Percentiles rank a stretch among this genome's conserved stretches.
phyloP scores from a whole-genome alignment of 2,797 vertebrate genomes.

The Crax fasciolata region DNA sequence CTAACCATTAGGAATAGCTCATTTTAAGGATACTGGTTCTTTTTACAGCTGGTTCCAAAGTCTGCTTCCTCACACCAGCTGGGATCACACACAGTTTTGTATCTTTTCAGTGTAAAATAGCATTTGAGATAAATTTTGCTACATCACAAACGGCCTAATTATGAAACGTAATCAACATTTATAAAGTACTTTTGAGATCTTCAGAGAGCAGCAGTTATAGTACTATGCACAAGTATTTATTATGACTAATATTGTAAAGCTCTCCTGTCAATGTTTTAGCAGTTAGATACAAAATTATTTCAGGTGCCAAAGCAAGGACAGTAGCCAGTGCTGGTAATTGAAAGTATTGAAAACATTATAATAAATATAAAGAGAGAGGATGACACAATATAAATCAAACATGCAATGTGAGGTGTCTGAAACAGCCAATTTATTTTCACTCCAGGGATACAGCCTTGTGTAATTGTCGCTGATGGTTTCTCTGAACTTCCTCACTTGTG shows the following conservation, averaged over 20 bases:
- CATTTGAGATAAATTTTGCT: neutral
- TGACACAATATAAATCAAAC: conserved; percentile 46
- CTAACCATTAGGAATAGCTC: neutral
- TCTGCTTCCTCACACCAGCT: neutral
- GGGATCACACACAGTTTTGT: neutral
- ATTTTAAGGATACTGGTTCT: neutral
- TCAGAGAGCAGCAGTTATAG: neutral
- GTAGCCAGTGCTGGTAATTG: conserved; percentile 31
- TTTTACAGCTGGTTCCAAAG: neutral
- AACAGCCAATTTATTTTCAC: conserved; percentile 69
- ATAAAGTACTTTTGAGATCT: conserved; percentile 2
- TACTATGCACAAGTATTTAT: conserved; percentile 6
- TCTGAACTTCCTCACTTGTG: conserved; percentile 36
- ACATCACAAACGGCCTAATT: neutral
- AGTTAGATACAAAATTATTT: conserved; percentile 37
- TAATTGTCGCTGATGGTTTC: conserved; percentile 48
- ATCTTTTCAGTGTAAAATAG: neutral
- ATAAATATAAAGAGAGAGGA: conserved; percentile 38
- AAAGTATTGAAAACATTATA: conserved; percentile 45
- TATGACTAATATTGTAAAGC: conserved; percentile 16
- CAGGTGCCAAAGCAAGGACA: conserved; percentile 39
- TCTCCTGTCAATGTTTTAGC: conserved; percentile 1
- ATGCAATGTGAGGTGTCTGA: neutral
- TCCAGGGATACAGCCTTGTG: neutral
- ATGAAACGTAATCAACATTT: neutral